These are phyloP conservation scores for Apeira syringaria DNA, from an alignment of 2,888 invertebrate species.

Conservation along the genomic window DNA sequence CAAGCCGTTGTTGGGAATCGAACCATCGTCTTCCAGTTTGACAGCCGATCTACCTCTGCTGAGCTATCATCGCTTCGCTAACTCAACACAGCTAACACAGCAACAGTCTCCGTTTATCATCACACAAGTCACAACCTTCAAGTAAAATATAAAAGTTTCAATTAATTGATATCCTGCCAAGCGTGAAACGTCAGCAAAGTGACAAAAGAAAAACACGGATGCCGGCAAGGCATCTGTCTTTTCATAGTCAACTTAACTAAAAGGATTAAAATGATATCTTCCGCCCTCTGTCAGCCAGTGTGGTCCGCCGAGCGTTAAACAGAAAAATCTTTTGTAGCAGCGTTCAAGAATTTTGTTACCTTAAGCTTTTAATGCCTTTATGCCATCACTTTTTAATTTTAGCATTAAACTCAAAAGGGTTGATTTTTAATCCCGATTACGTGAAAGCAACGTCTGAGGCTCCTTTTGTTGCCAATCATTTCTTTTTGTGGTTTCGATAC, in stretches of 20 bases:
- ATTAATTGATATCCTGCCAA: slow-evolving; percentile 55
- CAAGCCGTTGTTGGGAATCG: no score
- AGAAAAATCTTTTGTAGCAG: slow-evolving; percentile 69
- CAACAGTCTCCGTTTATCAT: no score
- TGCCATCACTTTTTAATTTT: slow-evolving; percentile 80
- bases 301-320: slow-evolving; percentile 79
- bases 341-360: slow-evolving; percentile 72
- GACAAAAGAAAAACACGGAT: slow-evolving; percentile 73
- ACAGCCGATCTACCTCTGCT: no score
- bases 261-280: slow-evolving; percentile 84
- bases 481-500: slow-evolving; percentile 59
- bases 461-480: slow-evolving; percentile 59
- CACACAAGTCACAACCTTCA: slow-evolving; percentile 6
- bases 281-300: slow-evolving; percentile 79
- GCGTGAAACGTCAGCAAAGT: slow-evolving; percentile 54
- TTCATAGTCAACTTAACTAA: slow-evolving; percentile 83
- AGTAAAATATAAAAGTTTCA: slow-evolving; percentile 41
- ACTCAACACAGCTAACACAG: no score
- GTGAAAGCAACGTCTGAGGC: slow-evolving; percentile 58
- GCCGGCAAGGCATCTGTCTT: slow-evolving; percentile 74
- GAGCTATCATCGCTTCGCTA: no score
- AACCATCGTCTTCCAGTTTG: no score
- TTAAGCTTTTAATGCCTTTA: slow-evolving; percentile 82
- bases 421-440: slow-evolving; percentile 73
- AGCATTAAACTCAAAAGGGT: slow-evolving; percentile 69